Base-by-base conservation (phyloP, 1,140 invertebrate genomes). In the Diorhabda elongata region DNA sequence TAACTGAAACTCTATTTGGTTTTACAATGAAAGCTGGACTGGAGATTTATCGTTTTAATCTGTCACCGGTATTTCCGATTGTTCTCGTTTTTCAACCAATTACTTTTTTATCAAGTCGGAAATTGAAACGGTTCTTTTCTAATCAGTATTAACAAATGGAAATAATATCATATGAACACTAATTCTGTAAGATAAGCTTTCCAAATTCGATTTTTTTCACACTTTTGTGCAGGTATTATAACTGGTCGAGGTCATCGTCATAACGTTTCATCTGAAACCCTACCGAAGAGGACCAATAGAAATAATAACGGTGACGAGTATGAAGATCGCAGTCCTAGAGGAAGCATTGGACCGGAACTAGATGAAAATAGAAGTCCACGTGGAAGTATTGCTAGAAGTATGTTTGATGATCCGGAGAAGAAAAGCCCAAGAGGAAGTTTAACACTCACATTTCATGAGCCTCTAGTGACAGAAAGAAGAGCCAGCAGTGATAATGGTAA, bases 381-480 rank as follows among this genome's bases (percentile, higher is more conserved):
- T 68, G 86, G 87, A 0, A 88, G 85, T 71, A 83, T 89, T 47
- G 85, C 75, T 74, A 85, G 43, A 81, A 81, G 79, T 66, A 83
- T 81, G 9, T 83, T 81, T 69, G 83, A 84, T 1, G 71, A 81
- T 44, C 82, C 85, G 42, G 81, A 84, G 1, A 79, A 82, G 58
- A 82, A 85, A 66, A 84, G 84, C 70, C 85, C 85, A 0, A 83
- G 87, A 72, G 84, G 86, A 64, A 88, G 84, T 73, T 69, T 87
- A 8, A 86, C 85, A 2, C 72, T 86, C 45, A 85, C 84, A 3
- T 86, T 85, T 70, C 88, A 89, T 79, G 87, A 89, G 68, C 85
- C 85, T n/a, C 81, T 83, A 3, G 78, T 81, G 3, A 80, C 77
- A 68, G 83, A 84, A 66, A 84, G 89, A 63, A 82, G 88, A 74